These are phyloP conservation scores for Sylvietta virens DNA, from an alignment of 2,113 vertebrate species.

Conservation along the genomic window DNA sequence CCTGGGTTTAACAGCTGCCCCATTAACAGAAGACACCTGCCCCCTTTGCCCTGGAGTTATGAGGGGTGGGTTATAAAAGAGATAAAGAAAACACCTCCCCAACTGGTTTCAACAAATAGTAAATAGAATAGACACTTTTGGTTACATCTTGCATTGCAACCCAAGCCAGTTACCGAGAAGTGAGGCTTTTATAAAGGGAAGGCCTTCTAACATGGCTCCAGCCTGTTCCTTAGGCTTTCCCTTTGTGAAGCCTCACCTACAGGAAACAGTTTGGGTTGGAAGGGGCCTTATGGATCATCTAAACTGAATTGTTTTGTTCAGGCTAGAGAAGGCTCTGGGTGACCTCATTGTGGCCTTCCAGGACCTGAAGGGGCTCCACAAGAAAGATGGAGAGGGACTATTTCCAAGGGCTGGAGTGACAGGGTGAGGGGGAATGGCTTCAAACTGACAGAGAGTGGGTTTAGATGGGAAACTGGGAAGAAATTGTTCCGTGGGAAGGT, in stretches of 20 bases:
- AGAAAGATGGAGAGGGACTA: neutral
- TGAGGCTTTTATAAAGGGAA: neutral
- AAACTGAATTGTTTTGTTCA: neutral
- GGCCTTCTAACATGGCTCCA: fast-evolving
- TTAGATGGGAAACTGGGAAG: neutral
- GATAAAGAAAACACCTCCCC: too few relatives aligned
- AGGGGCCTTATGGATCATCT: neutral
- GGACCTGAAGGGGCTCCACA: neutral
- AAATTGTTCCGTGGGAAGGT: fast-evolving
- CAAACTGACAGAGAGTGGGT: fast-evolving
- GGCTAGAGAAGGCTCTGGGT: neutral
- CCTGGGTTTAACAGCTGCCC: too few relatives aligned
- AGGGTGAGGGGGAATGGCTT: neutral
- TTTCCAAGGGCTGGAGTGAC: fast-evolving
- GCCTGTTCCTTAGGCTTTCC: neutral
- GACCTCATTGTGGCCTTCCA: neutral
- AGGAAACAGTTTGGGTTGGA: neutral
- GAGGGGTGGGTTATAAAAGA: too few relatives aligned
- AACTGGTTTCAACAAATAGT: too few relatives aligned
- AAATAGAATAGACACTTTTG: too few relatives aligned
- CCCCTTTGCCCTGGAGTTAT: too few relatives aligned
- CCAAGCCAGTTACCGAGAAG: too few relatives aligned
- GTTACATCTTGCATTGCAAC: too few relatives aligned
- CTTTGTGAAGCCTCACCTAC: neutral
- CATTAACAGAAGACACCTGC: too few relatives aligned